Percentiles rank a stretch among this genome's conserved stretches.
Conservation (phyloP, 2,888 invertebrate species). For the Drosophila sordidula region DNA sequence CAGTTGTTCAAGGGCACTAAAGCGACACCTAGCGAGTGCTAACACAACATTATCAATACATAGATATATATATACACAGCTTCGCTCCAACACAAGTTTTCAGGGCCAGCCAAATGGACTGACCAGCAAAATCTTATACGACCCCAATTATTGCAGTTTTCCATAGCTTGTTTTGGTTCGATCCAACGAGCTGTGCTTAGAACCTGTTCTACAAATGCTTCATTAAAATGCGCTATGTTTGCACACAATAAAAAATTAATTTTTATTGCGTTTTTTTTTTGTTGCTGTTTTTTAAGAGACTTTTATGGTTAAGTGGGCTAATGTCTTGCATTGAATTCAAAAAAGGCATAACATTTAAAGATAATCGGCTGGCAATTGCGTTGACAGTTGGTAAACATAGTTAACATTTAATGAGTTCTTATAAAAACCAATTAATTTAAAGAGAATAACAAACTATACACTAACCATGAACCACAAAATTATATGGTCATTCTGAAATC, state of each 20-base stretch:
- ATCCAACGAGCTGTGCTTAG: constrained; percentile 33
- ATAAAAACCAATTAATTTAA: constrained; percentile 7
- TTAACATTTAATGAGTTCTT: background rate
- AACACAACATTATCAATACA: background rate
- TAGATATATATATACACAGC: background rate
- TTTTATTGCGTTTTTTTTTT: constrained; percentile 38
- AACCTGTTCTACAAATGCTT: constrained; percentile 59
- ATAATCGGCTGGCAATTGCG: constrained; percentile 6
- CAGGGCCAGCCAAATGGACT: constrained; percentile 44
- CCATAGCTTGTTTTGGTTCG: constrained; percentile 32
- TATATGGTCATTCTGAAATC: constrained; percentile 1
- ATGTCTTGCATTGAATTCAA: constrained; percentile 53
- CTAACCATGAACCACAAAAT: constrained; percentile 50
- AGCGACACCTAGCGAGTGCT: constrained; percentile 8
- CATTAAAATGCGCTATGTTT: constrained; percentile 25
- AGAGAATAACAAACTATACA: constrained; percentile 16
- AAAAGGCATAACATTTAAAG: constrained; percentile 21
- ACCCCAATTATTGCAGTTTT: constrained; percentile 63
- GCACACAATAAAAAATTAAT: constrained; percentile 46
- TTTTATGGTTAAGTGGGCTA: constrained; percentile 67
- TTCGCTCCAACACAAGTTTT: constrained; percentile 30
- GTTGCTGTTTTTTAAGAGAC: constrained; percentile 33
- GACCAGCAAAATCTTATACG: constrained; percentile 35
- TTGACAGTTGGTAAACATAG: constrained; percentile 10
- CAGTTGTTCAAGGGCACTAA: background rate